Percentiles rank a stretch among this genome's conserved stretches.
Conservation (phyloP, 64 coral and sea anemone species). For the Stichodactyla helianthus region DNA sequence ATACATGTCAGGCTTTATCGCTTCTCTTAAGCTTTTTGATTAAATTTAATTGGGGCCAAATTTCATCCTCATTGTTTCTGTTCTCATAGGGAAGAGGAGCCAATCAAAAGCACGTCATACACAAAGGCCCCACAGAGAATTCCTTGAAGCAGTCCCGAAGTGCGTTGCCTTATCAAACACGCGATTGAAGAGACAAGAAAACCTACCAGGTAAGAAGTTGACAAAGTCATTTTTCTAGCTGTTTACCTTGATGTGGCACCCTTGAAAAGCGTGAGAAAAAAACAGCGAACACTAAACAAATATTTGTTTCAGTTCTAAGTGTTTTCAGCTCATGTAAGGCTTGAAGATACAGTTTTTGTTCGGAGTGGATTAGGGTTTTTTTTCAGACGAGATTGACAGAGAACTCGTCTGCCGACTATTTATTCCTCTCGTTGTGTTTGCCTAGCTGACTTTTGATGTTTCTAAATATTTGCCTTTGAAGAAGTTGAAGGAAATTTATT, state of each 20-base stretch:
- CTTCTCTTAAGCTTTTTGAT: background rate
- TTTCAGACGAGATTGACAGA: background rate
- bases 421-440: background rate
- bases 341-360: background rate
- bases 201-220: background rate
- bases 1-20: background rate
- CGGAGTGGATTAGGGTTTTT: background rate
- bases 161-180: background rate
- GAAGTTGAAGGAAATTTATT: background rate
- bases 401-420: background rate
- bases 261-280: conserved; percentile 1
- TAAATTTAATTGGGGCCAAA: background rate
- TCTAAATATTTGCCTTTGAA: background rate
- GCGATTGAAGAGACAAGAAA: background rate
- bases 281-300: background rate
- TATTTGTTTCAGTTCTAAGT: background rate
- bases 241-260: background rate
- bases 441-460: background rate
- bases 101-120: background rate
- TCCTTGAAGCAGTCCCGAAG: background rate
- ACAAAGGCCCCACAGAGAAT: background rate
- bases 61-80: conserved; percentile 7
- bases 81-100: background rate
- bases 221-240: background rate
- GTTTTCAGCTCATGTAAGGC: background rate